These are phyloP conservation scores for Lagocephalus sceleratus DNA, from an alignment of 2,797 vertebrate species.

Conservation along the genomic window DNA sequence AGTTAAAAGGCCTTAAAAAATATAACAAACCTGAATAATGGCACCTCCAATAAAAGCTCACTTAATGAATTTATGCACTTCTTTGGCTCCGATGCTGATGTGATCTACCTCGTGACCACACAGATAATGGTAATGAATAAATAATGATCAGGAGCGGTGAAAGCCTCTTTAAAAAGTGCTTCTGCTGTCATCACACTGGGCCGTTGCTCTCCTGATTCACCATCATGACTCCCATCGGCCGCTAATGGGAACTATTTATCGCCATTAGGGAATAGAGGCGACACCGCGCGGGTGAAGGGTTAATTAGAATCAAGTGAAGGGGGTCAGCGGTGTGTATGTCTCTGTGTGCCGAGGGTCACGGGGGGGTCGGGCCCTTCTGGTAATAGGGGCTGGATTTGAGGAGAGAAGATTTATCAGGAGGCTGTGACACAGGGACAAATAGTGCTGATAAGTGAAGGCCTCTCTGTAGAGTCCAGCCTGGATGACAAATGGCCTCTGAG, in stretches of 20 bases:
- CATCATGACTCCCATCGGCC: conserved; percentile 82
- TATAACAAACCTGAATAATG: background rate
- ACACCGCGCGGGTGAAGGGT: conserved; percentile 86
- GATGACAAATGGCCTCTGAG: conserved; percentile 87
- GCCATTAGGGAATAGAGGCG: conserved; percentile 77
- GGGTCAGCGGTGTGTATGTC: conserved; percentile 70
- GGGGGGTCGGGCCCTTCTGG: conserved; percentile 80
- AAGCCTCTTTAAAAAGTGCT: too few relatives aligned
- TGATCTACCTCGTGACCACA: background rate
- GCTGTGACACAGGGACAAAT: conserved; percentile 88
- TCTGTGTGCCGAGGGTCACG: conserved; percentile 38
- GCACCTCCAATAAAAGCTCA: background rate
- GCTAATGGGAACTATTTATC: conserved; percentile 77
- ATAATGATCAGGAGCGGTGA: too few relatives aligned
- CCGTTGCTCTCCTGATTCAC: conserved; percentile 57
- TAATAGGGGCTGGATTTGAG: conserved; percentile 84
- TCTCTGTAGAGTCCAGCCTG: conserved; percentile 83
- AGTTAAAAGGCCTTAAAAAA: too few relatives aligned
- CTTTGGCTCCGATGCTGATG: background rate
- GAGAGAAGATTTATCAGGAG: conserved; percentile 93
- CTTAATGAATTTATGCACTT: background rate
- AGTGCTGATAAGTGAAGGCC: conserved; percentile 93
- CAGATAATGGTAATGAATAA: too few relatives aligned
- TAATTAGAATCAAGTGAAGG: conserved; percentile 94
- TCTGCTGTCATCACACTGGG: too few relatives aligned